These are phyloP conservation scores for Epinephelus moara DNA, from an alignment of 2,113 vertebrate species.

Conservation along the genomic window DNA sequence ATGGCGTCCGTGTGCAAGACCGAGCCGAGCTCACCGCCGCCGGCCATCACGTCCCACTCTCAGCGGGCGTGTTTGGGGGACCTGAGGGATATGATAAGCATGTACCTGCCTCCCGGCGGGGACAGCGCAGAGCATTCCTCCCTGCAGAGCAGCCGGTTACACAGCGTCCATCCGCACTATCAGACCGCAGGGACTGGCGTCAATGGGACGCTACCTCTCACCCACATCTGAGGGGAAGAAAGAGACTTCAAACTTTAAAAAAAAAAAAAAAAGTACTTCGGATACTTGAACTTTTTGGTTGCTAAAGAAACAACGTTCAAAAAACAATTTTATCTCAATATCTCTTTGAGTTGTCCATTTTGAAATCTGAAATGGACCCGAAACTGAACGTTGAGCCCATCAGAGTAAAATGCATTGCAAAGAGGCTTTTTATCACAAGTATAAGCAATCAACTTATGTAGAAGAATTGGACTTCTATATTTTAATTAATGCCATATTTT, in stretches of 20 bases:
- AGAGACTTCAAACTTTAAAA: slow-evolving; percentile 49
- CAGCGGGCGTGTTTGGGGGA: slow-evolving; percentile 97
- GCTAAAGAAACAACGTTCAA: slow-evolving; percentile 75
- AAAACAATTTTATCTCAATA: slow-evolving; percentile 68
- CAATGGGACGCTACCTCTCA: slow-evolving; percentile 96
- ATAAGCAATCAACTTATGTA: slow-evolving; percentile 85
- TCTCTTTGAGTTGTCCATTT: slow-evolving; percentile 70
- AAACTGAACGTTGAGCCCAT: slow-evolving; percentile 73
- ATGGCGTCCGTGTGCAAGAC: slow-evolving; percentile 96
- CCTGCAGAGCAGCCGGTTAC: slow-evolving; percentile 93
- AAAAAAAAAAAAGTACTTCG: slow-evolving; percentile 79
- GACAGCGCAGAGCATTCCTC: slow-evolving; percentile 92
- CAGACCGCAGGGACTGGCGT: slow-evolving; percentile 94
- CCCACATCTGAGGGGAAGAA: slow-evolving; percentile 90
- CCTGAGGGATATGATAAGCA: slow-evolving; percentile 99
- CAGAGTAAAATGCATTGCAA: slow-evolving; percentile 76
- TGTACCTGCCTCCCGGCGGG: slow-evolving; percentile 98
- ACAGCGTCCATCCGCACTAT: slow-evolving; percentile 98
- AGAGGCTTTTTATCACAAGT: slow-evolving; percentile 80
- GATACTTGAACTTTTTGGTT: slow-evolving; percentile 86
- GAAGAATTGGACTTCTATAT: slow-evolving; percentile 86
- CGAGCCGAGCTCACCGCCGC: slow-evolving; percentile 96
- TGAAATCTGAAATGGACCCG: slow-evolving; percentile 73
- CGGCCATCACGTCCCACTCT: slow-evolving; percentile 95
- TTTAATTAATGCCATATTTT: slow-evolving; percentile 83